phyloP scores from a whole-genome alignment of 2,888 invertebrate species.

The Lochmaea capreae region DNA sequence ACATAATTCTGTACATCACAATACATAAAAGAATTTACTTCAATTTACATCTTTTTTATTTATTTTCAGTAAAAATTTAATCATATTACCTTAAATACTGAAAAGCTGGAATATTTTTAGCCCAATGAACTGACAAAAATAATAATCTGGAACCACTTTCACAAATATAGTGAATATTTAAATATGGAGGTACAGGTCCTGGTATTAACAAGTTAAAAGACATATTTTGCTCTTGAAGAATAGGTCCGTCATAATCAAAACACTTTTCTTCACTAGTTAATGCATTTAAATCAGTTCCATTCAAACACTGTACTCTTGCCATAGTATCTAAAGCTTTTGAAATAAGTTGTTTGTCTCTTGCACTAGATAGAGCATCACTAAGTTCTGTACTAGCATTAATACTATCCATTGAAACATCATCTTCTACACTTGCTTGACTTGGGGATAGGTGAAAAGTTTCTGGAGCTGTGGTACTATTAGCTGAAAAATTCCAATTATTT shows the following conservation, averaged over 20 bases:
- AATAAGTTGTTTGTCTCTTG: conserved; percentile 71
- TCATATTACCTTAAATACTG: conserved; percentile 76
- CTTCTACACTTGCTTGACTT: conserved; percentile 68
- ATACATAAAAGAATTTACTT: too few species aligned
- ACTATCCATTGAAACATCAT: conserved; percentile 71
- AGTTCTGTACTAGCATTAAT: conserved; percentile 67
- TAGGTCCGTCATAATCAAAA: conserved; percentile 70
- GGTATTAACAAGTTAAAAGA: conserved; percentile 82
- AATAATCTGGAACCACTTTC: conserved; percentile 94
- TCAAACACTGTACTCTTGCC: conserved; percentile 66
- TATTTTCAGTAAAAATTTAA: not conserved
- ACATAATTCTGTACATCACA: too few species aligned
- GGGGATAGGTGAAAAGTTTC: conserved; percentile 64
- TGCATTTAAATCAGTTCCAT: conserved; percentile 59
- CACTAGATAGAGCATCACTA: conserved; percentile 71
- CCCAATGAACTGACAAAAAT: conserved; percentile 92
- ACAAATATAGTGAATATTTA: conserved; percentile 94
- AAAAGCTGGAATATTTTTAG: conserved; percentile 85
- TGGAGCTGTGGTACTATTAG: conserved; percentile 55
- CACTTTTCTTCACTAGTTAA: conserved; percentile 61
- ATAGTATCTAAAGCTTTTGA: conserved; percentile 81
- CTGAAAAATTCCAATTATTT: conserved; percentile 19
- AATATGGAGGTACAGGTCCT: conserved; percentile 85
- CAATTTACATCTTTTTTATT: too few species aligned
- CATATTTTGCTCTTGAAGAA: conserved; percentile 77